Evolutionary conservation across 1,140 invertebrate species (phyloP).

Genomic region (Sycobia sp.): DNA sequence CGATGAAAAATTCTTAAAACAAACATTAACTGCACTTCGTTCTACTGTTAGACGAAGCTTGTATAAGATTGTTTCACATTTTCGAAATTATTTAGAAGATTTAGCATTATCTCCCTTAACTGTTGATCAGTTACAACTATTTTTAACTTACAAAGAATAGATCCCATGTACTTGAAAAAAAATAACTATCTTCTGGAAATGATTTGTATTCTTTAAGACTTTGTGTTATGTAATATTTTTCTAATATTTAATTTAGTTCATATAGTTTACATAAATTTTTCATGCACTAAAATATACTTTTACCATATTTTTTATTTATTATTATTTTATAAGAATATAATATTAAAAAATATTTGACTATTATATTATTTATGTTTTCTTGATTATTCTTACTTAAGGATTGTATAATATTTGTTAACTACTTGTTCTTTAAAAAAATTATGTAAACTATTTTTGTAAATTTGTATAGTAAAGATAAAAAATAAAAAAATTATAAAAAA

Average conservation of each 20-base stretch:
- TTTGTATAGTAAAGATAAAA: constrained; percentile 22
- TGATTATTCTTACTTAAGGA: too few species aligned
- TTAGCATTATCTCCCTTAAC: constrained; percentile 62
- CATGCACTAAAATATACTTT: not conserved
- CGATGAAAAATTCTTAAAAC: constrained; percentile 66
- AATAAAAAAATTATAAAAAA: constrained; percentile 23
- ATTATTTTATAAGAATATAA: too few species aligned
- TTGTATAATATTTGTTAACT: constrained; percentile 1
- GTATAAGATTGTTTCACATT: constrained; percentile 74
- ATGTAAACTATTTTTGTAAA: constrained; percentile 24
- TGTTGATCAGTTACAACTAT: constrained; percentile 49
- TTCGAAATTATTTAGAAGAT: constrained; percentile 72
- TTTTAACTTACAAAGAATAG: constrained; percentile 54
- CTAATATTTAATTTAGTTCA: not conserved
- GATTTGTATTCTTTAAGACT: not conserved
- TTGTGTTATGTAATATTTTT: not conserved
- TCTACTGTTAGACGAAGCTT: constrained; percentile 73
- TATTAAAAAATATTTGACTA: too few species aligned
- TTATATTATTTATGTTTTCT: too few species aligned
- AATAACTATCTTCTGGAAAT: not conserved
- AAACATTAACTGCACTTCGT: constrained; percentile 67
- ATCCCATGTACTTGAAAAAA: not conserved
- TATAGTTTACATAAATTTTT: too few species aligned
- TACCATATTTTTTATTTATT: not conserved
- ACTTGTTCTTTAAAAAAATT: constrained; percentile 2